These are phyloP conservation scores for Mormyrops attenuatus DNA, from an alignment of 2,797 vertebrate species.

Conservation along the genomic window DNA sequence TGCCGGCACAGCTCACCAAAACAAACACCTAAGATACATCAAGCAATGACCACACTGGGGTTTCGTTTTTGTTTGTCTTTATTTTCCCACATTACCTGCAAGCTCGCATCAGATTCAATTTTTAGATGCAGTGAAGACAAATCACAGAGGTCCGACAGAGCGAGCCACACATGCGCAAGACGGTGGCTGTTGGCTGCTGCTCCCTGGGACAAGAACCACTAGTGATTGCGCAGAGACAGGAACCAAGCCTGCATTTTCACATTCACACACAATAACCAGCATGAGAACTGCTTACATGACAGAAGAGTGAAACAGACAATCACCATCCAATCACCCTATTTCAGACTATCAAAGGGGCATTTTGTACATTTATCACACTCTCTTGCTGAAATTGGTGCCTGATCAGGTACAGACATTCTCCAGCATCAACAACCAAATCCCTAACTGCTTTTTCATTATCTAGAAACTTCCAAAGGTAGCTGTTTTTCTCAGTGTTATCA, in stretches of 20 bases:
- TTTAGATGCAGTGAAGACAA: neutral
- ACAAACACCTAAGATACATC: neutral
- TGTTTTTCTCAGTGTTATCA: neutral
- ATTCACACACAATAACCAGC: neutral
- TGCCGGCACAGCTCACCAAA: neutral
- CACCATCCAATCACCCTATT: neutral
- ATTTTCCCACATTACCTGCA: neutral
- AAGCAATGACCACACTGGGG: neutral
- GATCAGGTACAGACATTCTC: neutral
- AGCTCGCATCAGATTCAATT: neutral
- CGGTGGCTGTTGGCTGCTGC: neutral
- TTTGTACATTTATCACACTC: neutral
- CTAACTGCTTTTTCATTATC: neutral
- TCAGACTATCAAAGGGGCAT: neutral
- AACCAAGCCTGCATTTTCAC: neutral
- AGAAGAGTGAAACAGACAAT: neutral
- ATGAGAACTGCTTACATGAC: neutral
- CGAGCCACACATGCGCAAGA: neutral
- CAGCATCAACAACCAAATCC: neutral
- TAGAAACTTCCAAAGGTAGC: neutral
- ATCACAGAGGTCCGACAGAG: neutral
- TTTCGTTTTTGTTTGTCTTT: neutral
- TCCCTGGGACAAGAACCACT: neutral
- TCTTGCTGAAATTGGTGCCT: neutral
- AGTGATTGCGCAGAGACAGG: neutral